These are phyloP conservation scores for Tribolium madens DNA, from an alignment of 1,140 invertebrate species.

Conservation along the genomic window DNA sequence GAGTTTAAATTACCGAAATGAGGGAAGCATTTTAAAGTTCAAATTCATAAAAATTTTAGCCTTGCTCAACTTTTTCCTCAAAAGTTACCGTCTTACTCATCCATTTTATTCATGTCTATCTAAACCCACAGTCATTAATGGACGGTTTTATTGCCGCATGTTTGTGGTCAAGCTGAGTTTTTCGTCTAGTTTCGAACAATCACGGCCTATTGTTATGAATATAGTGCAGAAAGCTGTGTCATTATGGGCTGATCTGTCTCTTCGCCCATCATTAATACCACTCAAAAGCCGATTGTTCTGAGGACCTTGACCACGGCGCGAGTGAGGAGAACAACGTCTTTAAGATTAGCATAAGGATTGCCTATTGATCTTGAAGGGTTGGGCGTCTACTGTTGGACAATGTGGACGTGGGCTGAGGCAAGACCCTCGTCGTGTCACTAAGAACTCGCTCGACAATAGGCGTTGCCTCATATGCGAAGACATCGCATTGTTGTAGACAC, in stretches of 20 bases:
- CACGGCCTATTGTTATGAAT: slow-evolving; percentile 18
- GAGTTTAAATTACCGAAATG: no score
- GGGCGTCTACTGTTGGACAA: slow-evolving; percentile 19
- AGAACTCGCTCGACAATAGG: slow-evolving; percentile 36
- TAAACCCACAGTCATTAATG: not conserved
- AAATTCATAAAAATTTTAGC: no score
- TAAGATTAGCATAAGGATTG: slow-evolving; percentile 22
- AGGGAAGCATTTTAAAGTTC: no score
- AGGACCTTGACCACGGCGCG: not conserved
- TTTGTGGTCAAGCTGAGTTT: not conserved
- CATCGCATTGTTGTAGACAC: slow-evolving; percentile 20
- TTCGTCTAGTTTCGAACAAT: not conserved
- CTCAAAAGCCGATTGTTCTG: slow-evolving; percentile 24
- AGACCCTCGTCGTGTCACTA: slow-evolving; percentile 34
- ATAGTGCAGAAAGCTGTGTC: slow-evolving; percentile 40
- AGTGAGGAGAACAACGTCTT: not conserved
- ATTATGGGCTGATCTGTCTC: slow-evolving; percentile 42
- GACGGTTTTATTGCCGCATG: not conserved
- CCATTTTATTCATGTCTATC: no score
- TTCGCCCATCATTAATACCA: slow-evolving; percentile 32
- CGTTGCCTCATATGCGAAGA: slow-evolving; percentile 33
- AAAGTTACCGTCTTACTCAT: no score
- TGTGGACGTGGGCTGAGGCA: slow-evolving; percentile 37
- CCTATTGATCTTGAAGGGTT: slow-evolving; percentile 14
- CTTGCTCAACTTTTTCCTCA: no score